Conservation (phyloP, 30 jellyfish, hydroid and myxozoan species). For the Aurelia sp. region DNA sequence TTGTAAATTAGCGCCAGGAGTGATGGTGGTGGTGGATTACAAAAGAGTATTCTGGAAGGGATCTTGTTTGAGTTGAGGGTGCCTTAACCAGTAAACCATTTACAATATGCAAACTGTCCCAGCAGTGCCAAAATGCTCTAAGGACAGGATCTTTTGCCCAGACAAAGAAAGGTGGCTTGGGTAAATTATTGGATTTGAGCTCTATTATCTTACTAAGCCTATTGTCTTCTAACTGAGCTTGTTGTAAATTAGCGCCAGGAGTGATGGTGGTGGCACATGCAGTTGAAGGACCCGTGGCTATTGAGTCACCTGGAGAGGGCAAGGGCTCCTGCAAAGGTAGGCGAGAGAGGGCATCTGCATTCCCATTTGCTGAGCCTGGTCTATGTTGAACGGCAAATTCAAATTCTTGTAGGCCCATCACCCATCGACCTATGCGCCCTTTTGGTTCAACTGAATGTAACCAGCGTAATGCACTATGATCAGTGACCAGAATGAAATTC, state of each 20-base stretch:
- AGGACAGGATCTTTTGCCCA: constrained; percentile 29
- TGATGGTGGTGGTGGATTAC: constrained; percentile 33
- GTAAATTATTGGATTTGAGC: constrained; percentile 16
- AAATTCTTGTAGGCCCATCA: constrained; percentile 48
- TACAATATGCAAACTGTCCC: constrained; percentile 18
- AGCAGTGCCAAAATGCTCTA: constrained; percentile 52
- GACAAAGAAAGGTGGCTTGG: constrained; percentile 38
- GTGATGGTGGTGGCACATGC: constrained; percentile 30
- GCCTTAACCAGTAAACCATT: constrained; percentile 33
- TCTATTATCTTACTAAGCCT: neutral
- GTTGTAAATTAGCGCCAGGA: constrained; percentile 4
- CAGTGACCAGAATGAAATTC: constrained; percentile 43
- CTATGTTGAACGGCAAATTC: constrained; percentile 20
- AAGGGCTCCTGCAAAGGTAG: neutral
- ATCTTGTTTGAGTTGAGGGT: neutral
- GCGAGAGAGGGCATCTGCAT: constrained; percentile 75
- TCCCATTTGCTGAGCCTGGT: constrained; percentile 41
- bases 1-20: constrained; percentile 2
- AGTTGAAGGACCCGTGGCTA: neutral
- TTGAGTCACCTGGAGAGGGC: neutral
- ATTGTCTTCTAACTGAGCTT: constrained; percentile 11
- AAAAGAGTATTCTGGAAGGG: constrained; percentile 34
- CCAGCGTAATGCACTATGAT: constrained; percentile 71
- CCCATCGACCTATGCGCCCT: constrained; percentile 72
- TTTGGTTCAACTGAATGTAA: constrained; percentile 45